Evolutionary conservation across 2,113 vertebrate species (phyloP), one percentile per base, ranked within the genome.

Genomic region (Tursiops truncatus): DNA sequence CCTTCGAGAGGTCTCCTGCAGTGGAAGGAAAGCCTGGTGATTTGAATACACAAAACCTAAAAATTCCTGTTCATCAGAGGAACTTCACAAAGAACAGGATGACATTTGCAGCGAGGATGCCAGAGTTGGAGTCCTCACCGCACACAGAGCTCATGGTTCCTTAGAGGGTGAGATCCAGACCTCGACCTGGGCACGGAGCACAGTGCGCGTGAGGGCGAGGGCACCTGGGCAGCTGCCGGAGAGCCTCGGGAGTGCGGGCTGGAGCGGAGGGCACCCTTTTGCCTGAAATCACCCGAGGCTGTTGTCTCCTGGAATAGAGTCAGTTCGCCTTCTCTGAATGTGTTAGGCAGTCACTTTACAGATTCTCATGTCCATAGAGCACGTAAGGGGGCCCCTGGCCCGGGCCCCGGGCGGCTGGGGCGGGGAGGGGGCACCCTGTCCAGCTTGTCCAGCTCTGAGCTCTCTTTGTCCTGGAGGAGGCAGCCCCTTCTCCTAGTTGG

Each of bases 191-290:
- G 41, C 50, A 23, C 0, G 31, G 70, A 21, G 23, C 41, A 14
- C 36, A 1, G 2, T 53, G 33, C 47, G 63, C 12, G 14, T 28
- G 60, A 68, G 53, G 53, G 77, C 53, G 12, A 25, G 44, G 23
- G 62, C 11, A 8, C 12, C 26, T 4, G 47, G 36, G 2, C 68
- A 6, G 41, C 25, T 26, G 47, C 60, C 21, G 47, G 6, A 4
- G 3, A 36, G 2, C 47, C 68, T 38, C 2, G 10, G 20, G 41
- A 31, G 3, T 2, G 2, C 4, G 28, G 17, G 6, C 50, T 0
- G 0, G 62, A 65, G 36, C 1, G 25, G 36, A 10, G 18, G 23
- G 47, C 11, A 6, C 63, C n/a, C 2, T 14, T 31, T 65, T 87
- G 62, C 85, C 60, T 65, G 63, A 71, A 91, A 17, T 18, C 44